Conservation (phyloP, 2,113 vertebrate species). For the Tonatia bakeri region DNA sequence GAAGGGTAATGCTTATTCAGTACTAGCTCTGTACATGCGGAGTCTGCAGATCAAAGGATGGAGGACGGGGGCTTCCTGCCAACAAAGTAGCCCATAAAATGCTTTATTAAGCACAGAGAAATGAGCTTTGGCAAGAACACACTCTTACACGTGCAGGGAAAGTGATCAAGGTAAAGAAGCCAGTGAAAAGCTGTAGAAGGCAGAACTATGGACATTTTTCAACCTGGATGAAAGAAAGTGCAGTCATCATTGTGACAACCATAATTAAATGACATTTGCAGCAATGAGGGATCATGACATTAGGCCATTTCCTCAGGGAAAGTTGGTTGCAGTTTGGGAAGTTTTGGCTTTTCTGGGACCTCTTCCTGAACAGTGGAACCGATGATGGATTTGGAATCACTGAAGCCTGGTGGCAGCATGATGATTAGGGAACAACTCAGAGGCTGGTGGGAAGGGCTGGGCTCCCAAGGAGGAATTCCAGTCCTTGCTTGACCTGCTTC, state of each 20-base stretch:
- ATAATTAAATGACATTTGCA: neutral
- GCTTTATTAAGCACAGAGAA: constrained; percentile 51
- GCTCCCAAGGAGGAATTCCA: neutral
- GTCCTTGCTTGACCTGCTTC: neutral
- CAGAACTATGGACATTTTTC: neutral
- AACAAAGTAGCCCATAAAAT: constrained; percentile 43
- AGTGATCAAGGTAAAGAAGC: constrained; percentile 40
- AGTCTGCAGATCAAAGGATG: neutral
- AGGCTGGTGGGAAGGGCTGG: neutral
- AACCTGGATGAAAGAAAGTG: neutral
- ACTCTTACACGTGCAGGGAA: constrained; percentile 24
- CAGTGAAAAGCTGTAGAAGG: constrained; percentile 2
- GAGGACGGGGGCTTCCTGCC: neutral
- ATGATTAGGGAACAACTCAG: neutral
- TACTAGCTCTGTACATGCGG: neutral
- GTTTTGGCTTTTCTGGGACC: neutral
- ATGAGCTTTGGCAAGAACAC: constrained; percentile 40
- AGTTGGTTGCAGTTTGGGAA: neutral
- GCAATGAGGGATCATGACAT: neutral
- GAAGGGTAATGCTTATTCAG: neutral
- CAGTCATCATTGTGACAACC: neutral
- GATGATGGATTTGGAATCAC: neutral
- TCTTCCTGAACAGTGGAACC: neutral
- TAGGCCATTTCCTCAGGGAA: neutral
- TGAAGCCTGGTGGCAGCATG: neutral